phyloP scores from a whole-genome alignment of 2,113 vertebrate species.

The Myrmophylax atrothorax region DNA sequence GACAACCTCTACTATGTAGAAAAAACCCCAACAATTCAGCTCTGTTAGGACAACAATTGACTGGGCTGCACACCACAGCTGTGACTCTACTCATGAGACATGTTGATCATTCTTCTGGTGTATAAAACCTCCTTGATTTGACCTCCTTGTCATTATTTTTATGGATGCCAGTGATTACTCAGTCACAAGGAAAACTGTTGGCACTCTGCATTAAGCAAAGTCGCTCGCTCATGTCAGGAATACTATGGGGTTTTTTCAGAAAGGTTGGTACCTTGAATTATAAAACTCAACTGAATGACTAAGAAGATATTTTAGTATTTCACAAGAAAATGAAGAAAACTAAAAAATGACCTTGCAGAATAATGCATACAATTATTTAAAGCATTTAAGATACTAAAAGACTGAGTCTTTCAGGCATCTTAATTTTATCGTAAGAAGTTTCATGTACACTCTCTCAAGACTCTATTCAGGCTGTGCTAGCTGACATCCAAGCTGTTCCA shows the following conservation, averaged over 20 bases:
- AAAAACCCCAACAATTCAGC: conserved; percentile 19
- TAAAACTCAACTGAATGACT: not conserved
- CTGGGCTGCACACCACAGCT: not conserved
- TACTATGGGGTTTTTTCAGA: not conserved
- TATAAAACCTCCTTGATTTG: conserved; percentile 39
- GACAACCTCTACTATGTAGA: not conserved
- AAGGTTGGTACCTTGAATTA: not conserved
- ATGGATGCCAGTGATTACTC: conserved; percentile 12
- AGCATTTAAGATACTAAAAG: not conserved
- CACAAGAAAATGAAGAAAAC: not conserved
- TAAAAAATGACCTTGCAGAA: not conserved
- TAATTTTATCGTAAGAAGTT: not conserved
- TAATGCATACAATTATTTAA: not conserved
- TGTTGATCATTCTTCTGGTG: not conserved
- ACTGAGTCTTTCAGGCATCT: not conserved
- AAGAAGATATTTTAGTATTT: not conserved
- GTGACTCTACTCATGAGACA: conserved; percentile 12
- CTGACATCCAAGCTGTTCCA: not conserved
- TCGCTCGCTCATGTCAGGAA: not conserved
- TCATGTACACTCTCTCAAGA: conserved; percentile 15
- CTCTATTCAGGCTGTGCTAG: not conserved
- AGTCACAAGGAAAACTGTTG: conserved; percentile 1
- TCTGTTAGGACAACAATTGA: conserved; percentile 28
- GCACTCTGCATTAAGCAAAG: not conserved
- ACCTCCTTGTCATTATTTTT: conserved; percentile 7